Percentiles rank a stretch among this genome's conserved stretches.
These are phyloP conservation scores for Ibycter americanus DNA, from an alignment of 2,797 vertebrate species.

Conservation along the genomic window DNA sequence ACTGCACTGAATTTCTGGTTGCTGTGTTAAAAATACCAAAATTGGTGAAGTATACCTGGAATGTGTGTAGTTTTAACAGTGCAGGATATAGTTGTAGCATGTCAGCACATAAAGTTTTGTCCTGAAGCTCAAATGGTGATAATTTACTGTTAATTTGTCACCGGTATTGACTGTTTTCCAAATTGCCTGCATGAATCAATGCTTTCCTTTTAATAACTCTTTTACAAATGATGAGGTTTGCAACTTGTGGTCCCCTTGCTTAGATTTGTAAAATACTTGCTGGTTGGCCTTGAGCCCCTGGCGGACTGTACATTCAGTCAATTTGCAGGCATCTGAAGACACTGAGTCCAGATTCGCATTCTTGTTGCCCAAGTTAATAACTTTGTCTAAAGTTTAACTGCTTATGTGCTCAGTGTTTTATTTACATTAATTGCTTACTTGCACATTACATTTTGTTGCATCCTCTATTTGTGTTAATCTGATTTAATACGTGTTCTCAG, in stretches of 20 bases:
- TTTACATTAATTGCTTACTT: neutral
- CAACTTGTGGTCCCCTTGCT: neutral
- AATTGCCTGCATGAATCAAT: neutral
- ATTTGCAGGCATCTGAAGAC: neutral
- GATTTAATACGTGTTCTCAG: neutral
- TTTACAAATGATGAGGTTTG: neutral
- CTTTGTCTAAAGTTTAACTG: neutral
- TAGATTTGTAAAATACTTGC: neutral
- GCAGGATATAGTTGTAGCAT: neutral
- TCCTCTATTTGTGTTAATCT: neutral
- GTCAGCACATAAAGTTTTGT: neutral
- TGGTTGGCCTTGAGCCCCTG: neutral
- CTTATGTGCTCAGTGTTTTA: neutral
- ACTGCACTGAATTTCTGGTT: neutral
- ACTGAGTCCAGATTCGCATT: neutral
- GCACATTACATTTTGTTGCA: neutral
- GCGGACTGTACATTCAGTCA: neutral
- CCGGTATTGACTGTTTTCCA: neutral
- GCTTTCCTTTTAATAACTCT: neutral
- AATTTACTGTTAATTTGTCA: neutral
- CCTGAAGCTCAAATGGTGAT: neutral
- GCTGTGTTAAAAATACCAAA: neutral
- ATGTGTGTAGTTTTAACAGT: neutral
- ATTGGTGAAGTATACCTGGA: neutral
- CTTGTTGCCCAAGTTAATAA: neutral